Percentiles rank a stretch among this genome's conserved stretches.
Conservation (phyloP, 2,888 invertebrate species). For the Stenolophus ochropezus region DNA sequence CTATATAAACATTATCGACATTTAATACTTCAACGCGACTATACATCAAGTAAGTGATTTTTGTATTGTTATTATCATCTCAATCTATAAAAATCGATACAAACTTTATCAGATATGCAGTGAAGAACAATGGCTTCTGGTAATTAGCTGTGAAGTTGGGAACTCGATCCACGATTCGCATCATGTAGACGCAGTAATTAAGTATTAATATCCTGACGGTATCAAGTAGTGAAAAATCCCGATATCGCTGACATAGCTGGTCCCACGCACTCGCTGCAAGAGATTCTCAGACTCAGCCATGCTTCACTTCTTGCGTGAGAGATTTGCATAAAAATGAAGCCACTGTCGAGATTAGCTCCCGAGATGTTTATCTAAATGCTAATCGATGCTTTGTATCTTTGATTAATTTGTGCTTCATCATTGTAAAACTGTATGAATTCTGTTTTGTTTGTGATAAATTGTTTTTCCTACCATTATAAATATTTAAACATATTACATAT, state of each 20-base stretch:
- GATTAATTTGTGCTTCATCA: conserved; percentile 24
- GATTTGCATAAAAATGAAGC: conserved; percentile 40
- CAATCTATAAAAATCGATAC: too few relatives aligned
- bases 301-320: conserved; percentile 13
- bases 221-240: conserved; percentile 34
- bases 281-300: neutral
- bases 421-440: conserved; percentile 5
- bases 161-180: neutral
- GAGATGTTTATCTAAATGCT: conserved; percentile 34
- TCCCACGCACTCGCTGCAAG: conserved; percentile 19
- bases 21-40: too few relatives aligned
- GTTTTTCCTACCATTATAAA: neutral
- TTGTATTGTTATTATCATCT: too few relatives aligned
- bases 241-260: conserved; percentile 2
- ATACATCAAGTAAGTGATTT: too few relatives aligned
- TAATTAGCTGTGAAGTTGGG: neutral
- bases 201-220: conserved; percentile 23
- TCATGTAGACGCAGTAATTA: conserved; percentile 13
- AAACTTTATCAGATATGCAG: neutral
- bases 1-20: too few relatives aligned
- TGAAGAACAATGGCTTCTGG: neutral
- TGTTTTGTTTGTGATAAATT: conserved; percentile 6
- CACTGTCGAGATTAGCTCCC: neutral
- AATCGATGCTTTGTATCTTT: conserved; percentile 30
- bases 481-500: neutral